Evolutionary conservation across 1,140 invertebrate species (phyloP), one percentile per base, ranked within the genome.

Genomic region (Sarcophaga peregrina): DNA sequence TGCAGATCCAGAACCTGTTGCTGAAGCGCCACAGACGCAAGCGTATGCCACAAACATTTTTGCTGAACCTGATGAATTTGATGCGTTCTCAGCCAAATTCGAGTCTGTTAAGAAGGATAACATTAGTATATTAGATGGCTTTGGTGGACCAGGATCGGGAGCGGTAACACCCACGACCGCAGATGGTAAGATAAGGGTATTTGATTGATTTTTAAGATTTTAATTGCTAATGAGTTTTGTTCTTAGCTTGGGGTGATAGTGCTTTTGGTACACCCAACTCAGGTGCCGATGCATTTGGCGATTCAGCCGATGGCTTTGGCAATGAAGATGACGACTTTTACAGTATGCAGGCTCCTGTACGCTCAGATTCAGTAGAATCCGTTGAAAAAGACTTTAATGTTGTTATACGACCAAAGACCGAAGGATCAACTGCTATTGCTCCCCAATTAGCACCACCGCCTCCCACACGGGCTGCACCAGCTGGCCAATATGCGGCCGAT

Each of bases 61-160:
- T 78, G 88, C 88, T 15, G 89, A 90, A 15, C 90, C 91, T 3
- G 95, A 95, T 84, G 93, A 93, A 17, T 96, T 96, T 83, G 96
- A 97, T 90, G 96, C 95, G 1, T 97, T 97, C 86, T 94, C 96
- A 4, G 95, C 95, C 1, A 96, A 97, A 89, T 97, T 97, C 85
- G 96, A 97, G 78, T 94, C 92, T 72, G 93, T 92, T 5, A 93
- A 92, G 84, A 90, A 91, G 84, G 92, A 92, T 10, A 94, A 87
- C 87, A 90, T 75, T 90, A 93, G 85, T 85, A 88, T 85, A 85
- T 84, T 83, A 82, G 92, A 93, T 86, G 91, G 92, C 0, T 93
- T 93, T 81, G 90, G 88, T 47, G 83, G 75, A 25, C n/a, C 47
- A 17, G 75, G 47, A 52, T 89, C 88, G 0, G 88, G 88, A 3